phyloP scores from a whole-genome alignment of 2,113 vertebrate genomes.

The Stigmatopora nigra region DNA sequence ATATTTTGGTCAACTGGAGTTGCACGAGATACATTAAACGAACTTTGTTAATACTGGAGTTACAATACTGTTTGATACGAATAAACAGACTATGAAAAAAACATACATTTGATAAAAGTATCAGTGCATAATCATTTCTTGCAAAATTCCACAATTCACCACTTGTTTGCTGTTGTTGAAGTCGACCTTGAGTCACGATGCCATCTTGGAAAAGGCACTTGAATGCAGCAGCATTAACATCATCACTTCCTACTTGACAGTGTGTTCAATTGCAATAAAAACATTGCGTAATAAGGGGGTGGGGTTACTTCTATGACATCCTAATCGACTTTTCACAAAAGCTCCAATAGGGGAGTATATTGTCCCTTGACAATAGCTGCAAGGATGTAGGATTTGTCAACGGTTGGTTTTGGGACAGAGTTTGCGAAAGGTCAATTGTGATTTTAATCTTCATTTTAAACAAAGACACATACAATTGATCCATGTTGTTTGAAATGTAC shows the following conservation, averaged over 20 bases:
- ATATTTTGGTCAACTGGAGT: conserved; percentile 1
- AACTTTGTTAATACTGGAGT: conserved; percentile 24
- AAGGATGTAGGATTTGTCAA: too few relatives aligned
- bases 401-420: too few relatives aligned
- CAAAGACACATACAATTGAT: neutral
- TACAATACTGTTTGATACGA: conserved; percentile 45
- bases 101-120: conserved; percentile 59
- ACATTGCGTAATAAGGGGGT: conserved; percentile 29
- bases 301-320: conserved; percentile 11
- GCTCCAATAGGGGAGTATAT: too few relatives aligned
- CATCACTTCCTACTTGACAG: conserved; percentile 26
- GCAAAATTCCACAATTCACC: conserved; percentile 3
- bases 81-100: conserved; percentile 60
- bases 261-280: conserved; percentile 51
- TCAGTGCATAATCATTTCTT: conserved; percentile 71
- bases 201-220: conserved; percentile 3
- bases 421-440: too few relatives aligned
- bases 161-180: neutral
- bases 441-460: too few relatives aligned
- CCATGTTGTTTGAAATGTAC: neutral
- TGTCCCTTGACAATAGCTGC: too few relatives aligned
- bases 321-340: too few relatives aligned
- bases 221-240: conserved; percentile 55
- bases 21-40: conserved; percentile 2
- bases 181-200: too few relatives aligned